Evolutionary conservation across 2,888 invertebrate genomes (phyloP), one percentile per base, ranked within the genome.

Genomic region (Ennomos erosarius): DNA sequence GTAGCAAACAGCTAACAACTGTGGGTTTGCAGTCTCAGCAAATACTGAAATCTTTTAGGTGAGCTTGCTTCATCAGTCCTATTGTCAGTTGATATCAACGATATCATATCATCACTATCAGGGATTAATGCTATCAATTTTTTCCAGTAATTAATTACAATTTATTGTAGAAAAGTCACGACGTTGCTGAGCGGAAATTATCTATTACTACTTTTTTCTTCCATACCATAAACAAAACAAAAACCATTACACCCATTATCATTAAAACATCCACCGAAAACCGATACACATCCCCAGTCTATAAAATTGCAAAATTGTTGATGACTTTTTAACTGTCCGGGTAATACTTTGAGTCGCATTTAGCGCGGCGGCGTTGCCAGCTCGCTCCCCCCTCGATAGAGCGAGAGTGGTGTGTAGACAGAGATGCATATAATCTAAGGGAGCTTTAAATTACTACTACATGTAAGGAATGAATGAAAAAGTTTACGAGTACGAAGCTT

Each of bases 281-380:
- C 46, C 16, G 33, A 45, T 38, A 56, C 39, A 46, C 55, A 42
- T 26, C 26, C 6, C 26, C 43, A 40, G n/a, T 44, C 34, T 42
- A 16, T 54, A 53, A 57, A 60, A 62, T 62, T 47, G 60, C 62
- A 42, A 59, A 62, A 49, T 56, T 11, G 26, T 46, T 46, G 39
- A 10, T 65, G 68, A 69, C 71, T 74, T 72, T 58, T 66, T 49
- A 76, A 74, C 69, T 65, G 47, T 62, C 39, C 58, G 66, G 44
- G 40, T 76, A 59, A 58, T 40, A 51, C 36, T 37, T 46, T 68
- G 59, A 46, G 50, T 45, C 34, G 64, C 58, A 65, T 55, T 66
- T 56, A 53, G 40, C 46, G 39, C 26, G 85, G 85, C 84, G 75
- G 69, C 79, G 87, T 84, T 87, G 87, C 84, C 85, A 79, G 70